Evolutionary conservation across 2,797 vertebrate species (phyloP).

Genomic region (Danionella dracula): DNA sequence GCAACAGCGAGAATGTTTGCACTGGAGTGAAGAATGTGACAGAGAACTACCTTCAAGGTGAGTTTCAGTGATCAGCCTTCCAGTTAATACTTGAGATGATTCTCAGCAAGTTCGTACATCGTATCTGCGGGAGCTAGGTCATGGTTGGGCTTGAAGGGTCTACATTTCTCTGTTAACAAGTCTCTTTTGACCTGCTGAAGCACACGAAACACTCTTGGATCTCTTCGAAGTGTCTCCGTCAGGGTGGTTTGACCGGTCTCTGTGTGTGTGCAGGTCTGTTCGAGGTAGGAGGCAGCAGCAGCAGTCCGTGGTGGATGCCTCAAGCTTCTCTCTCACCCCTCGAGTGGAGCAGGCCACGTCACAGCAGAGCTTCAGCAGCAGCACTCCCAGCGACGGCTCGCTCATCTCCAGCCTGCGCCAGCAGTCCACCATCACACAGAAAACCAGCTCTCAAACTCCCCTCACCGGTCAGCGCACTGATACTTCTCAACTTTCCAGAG

Average conservation of each 20-base stretch:
- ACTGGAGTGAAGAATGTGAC: too few species aligned
- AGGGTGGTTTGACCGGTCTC: too few species aligned
- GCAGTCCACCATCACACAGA: constrained; percentile 77
- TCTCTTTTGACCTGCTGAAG: too few species aligned
- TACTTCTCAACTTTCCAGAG: too few species aligned
- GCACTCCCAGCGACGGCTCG: constrained; percentile 49
- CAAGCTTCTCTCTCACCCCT: constrained; percentile 51
- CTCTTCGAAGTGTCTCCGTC: too few species aligned
- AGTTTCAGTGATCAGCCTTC: neutral
- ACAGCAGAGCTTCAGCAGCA: constrained; percentile 47
- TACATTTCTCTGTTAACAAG: too few species aligned
- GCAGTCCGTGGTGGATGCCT: constrained; percentile 57
- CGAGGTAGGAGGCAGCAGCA: constrained; percentile 61
- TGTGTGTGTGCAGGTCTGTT: constrained; percentile 48
- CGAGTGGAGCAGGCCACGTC: constrained; percentile 15
- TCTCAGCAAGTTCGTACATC: neutral
- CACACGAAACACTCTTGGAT: too few species aligned
- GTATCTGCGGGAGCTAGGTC: neutral
- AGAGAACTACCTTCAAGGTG: neutral
- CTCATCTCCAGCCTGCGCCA: constrained; percentile 64
- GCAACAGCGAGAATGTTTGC: too few species aligned
- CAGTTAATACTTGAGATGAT: neutral
- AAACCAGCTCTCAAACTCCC: constrained; percentile 49
- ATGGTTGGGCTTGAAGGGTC: too few species aligned
- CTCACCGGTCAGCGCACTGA: constrained; percentile 8